Evolutionary conservation across 2,888 invertebrate species (phyloP).

Genomic region (Drosophila ezoana): DNA sequence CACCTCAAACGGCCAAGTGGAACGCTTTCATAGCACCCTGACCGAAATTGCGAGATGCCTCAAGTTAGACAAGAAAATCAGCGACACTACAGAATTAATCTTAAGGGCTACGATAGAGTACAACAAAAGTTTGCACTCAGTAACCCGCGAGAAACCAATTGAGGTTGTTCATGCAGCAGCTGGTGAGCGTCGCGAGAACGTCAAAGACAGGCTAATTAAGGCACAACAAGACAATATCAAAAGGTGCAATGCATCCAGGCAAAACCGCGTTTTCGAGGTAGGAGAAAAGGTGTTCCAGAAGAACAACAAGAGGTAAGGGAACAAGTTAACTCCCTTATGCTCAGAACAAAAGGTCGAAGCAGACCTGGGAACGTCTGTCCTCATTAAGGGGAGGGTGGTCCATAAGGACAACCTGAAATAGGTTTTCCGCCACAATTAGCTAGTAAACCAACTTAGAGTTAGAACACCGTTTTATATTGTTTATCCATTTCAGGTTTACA

Average conservation of each 20-base stretch:
- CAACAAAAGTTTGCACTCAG: no score
- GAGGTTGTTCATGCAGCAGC: background rate
- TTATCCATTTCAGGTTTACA: slow-evolving; percentile 1
- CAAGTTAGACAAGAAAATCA: no score
- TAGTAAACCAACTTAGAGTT: no score
- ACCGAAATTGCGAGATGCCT: no score
- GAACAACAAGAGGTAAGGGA: slow-evolving; percentile 2
- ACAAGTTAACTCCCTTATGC: background rate
- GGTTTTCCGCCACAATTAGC: no score
- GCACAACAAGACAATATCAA: slow-evolving; percentile 3
- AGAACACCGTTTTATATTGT: no score
- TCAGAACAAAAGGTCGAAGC: background rate
- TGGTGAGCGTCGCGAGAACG: background rate
- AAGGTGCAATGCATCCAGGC: background rate
- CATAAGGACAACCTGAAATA: no score
- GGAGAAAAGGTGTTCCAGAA: slow-evolving; percentile 4
- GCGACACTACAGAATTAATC: slow-evolving; percentile 6
- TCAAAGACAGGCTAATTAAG: slow-evolving; percentile 4
- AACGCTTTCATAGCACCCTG: slow-evolving; percentile 1
- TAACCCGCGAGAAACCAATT: background rate
- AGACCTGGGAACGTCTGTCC: no score
- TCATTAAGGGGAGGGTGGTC: no score
- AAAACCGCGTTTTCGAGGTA: slow-evolving; percentile 3
- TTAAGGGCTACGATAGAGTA: no score
- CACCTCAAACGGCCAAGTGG: slow-evolving; percentile 4